phyloP scores from a whole-genome alignment of 2,888 invertebrate genomes.

The Empis stercorea region DNA sequence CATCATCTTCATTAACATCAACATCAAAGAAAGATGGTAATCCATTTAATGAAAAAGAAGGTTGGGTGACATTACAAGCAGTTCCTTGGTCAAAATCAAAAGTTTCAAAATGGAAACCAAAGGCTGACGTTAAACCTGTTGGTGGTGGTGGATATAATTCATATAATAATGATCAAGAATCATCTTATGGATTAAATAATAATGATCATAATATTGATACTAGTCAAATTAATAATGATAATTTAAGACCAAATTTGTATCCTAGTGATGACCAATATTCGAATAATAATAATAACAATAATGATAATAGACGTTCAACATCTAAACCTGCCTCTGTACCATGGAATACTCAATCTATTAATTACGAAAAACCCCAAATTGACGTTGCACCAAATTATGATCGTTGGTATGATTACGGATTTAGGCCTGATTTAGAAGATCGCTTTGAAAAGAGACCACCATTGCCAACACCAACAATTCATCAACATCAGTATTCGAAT shows the following conservation, averaged over 20 bases:
- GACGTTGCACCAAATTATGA: slow-evolving; percentile 6
- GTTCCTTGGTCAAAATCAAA: slow-evolving; percentile 70
- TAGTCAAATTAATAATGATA: neutral
- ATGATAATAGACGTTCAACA: neutral
- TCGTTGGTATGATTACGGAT: slow-evolving; percentile 12
- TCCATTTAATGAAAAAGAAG: slow-evolving; percentile 47
- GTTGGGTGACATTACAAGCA: slow-evolving; percentile 66
- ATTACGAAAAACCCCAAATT: slow-evolving; percentile 1
- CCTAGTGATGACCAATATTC: neutral
- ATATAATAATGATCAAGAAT: no score
- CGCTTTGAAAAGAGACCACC: neutral
- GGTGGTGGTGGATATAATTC: no score
- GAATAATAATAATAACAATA: neutral
- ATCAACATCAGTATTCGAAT: neutral
- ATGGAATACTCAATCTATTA: neutral
- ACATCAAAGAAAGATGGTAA: neutral
- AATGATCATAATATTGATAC: neutral
- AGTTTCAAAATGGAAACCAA: slow-evolving; percentile 65
- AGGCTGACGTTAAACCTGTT: slow-evolving; percentile 15
- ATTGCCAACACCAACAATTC: neutral
- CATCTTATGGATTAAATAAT: no score
- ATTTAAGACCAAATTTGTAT: slow-evolving; percentile 2
- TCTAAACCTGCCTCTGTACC: neutral
- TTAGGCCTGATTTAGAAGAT: slow-evolving; percentile 6
- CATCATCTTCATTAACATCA: neutral